phyloP scores from a whole-genome alignment of 2,113 vertebrate genomes.

The human region GRCh38 chr4:159222501-159223000 shows the following conservation, averaged over 20 bases:
- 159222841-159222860: neutral
- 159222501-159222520: neutral
- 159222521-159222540: neutral
- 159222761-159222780: neutral
- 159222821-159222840: neutral
- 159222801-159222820: neutral
- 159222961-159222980: neutral
- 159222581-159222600: neutral
- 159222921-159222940: neutral
- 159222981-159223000: neutral
- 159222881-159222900: neutral
- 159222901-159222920: neutral
- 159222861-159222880: neutral
- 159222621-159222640: neutral
- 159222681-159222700: neutral
- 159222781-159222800: neutral
- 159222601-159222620: neutral
- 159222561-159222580: neutral
- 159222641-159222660: neutral
- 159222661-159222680: neutral
- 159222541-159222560: neutral
- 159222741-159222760: neutral
- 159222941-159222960: neutral
- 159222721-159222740: constrained; percentile 16
- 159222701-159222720: neutral